These are phyloP conservation scores for Caenorhabditis wallacei DNA, from an alignment of 2,888 invertebrate species.

Conservation along the genomic window DNA sequence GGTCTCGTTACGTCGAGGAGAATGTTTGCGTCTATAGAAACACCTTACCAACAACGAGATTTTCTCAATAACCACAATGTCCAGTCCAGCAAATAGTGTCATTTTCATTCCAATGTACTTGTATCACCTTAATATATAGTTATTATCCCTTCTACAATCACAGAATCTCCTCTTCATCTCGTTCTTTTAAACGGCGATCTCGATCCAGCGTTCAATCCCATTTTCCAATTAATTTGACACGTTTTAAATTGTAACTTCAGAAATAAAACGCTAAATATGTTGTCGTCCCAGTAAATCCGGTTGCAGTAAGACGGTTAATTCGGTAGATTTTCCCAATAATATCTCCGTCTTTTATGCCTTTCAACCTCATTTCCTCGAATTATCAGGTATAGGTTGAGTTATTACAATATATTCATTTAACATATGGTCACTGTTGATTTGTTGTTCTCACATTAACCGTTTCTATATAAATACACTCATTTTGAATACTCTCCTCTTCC, in stretches of 20 bases:
- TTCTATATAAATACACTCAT: background rate
- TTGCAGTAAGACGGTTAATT: background rate
- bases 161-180: constrained; percentile 38
- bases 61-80: constrained; percentile 34
- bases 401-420: background rate
- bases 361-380: background rate
- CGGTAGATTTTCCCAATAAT: constrained; percentile 7
- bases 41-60: constrained; percentile 42
- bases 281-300: background rate
- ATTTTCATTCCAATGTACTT: constrained; percentile 14
- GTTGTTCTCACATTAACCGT: constrained; percentile 28
- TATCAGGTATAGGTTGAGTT: constrained; percentile 8
- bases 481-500: background rate
- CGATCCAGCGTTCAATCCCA: constrained; percentile 11
- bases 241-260: constrained; percentile 28
- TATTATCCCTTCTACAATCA: background rate
- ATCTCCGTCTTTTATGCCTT: constrained; percentile 4
- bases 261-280: constrained; percentile 13
- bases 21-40: constrained; percentile 22
- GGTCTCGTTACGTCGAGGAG: background rate
- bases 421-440: constrained; percentile 27
- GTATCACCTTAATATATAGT: background rate
- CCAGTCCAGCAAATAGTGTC: constrained; percentile 42
- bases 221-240: background rate
- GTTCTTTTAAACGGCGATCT: constrained; percentile 21